phyloP scores from a whole-genome alignment of 2,113 vertebrate species.

The Puntigrus tetrazona region DNA sequence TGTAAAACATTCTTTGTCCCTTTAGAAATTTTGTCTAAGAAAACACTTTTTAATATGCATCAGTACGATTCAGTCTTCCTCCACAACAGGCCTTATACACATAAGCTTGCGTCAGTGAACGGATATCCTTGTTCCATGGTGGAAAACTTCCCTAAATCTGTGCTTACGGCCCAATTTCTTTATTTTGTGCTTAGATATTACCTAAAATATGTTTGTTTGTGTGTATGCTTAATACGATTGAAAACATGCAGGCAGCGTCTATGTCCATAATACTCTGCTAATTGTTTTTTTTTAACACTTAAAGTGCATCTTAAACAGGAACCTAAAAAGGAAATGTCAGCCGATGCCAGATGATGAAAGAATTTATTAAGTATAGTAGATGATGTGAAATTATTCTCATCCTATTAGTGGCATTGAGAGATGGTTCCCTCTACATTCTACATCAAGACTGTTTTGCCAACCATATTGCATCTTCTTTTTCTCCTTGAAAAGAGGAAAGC shows the following conservation, averaged over 20 bases:
- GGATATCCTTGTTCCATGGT: not conserved
- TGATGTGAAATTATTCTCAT: not conserved
- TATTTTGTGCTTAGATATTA: not conserved
- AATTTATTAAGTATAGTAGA: not conserved
- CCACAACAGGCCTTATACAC: not conserved
- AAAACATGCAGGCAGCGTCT: not conserved
- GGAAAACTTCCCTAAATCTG: not conserved
- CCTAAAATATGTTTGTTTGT: not conserved
- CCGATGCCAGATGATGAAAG: not conserved
- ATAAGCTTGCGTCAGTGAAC: not conserved
- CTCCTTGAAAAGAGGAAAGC: not conserved
- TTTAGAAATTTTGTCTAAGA: not conserved
- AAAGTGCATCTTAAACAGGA: not conserved
- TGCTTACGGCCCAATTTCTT: not conserved
- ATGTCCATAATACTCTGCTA: not conserved
- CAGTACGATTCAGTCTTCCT: not conserved
- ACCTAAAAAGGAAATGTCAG: not conserved
- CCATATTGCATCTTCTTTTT: not conserved
- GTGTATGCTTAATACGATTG: not conserved
- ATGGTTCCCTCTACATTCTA: not conserved
- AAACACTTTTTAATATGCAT: not conserved
- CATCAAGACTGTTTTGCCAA: not conserved
- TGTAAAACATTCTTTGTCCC: not conserved
- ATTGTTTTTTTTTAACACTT: not conserved
- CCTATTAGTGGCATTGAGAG: no score